A percentile compares a stretch with the other conserved stretches of the same genome.
phyloP scores from a whole-genome alignment of 1,140 invertebrate species.

The Acromyrmex heyeri region DNA sequence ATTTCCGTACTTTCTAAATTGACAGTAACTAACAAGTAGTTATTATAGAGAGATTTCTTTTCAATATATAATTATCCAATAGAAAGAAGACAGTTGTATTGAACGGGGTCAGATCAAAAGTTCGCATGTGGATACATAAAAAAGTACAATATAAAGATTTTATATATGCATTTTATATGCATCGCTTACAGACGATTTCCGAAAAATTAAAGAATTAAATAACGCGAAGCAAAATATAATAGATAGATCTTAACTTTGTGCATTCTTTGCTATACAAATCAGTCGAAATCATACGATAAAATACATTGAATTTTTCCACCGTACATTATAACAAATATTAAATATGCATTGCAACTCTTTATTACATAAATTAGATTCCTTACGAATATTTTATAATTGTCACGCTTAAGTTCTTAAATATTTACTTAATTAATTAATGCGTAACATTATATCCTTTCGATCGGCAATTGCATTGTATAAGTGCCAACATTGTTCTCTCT shows the following conservation, averaged over 20 bases:
- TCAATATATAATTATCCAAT: neutral
- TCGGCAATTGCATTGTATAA: neutral
- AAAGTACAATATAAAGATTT: neutral
- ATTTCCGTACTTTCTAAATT: slow-evolving; percentile 14
- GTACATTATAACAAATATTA: neutral
- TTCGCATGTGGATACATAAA: neutral
- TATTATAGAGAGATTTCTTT: neutral
- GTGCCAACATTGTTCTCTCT: neutral
- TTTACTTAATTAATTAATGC: neutral
- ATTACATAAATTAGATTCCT: neutral
- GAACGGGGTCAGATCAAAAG: neutral
- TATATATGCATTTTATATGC: neutral
- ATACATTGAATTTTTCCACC: slow-evolving; percentile 11
- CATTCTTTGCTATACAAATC: neutral
- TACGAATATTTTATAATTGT: slow-evolving; percentile 2
- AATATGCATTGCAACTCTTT: neutral
- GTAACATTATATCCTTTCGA: neutral
- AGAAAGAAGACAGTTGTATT: neutral
- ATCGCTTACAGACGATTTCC: neutral
- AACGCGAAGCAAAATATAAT: neutral
- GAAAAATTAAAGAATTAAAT: slow-evolving; percentile 15
- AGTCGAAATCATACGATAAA: neutral
- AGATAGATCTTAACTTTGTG: neutral
- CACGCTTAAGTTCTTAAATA: neutral
- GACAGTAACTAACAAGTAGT: slow-evolving; percentile 15